Percentiles rank a stretch among this genome's conserved stretches.
Evolutionary conservation across 2,888 invertebrate genomes (phyloP).

Genomic region (Apocheima hispidaria): DNA sequence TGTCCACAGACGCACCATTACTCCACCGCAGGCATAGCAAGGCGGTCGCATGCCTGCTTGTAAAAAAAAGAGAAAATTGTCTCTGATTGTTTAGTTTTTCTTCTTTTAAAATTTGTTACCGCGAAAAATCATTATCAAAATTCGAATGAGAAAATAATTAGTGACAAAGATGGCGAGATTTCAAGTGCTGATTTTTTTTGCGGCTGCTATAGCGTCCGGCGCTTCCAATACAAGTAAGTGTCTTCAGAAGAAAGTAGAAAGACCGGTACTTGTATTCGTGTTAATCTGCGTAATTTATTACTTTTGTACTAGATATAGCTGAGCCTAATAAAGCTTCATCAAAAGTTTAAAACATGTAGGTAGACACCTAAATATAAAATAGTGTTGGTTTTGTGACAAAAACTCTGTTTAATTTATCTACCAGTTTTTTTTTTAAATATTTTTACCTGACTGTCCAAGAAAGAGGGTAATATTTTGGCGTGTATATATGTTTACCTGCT

Average conservation of each 20-base stretch:
- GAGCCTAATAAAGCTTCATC: constrained; percentile 1
- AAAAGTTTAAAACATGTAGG: background rate
- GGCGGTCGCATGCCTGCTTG: constrained; percentile 61
- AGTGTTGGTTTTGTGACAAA: background rate
- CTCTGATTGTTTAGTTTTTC: constrained; percentile 1
- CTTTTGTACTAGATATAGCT: constrained; percentile 1
- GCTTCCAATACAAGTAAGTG: constrained; percentile 79
- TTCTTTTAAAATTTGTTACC: constrained; percentile 13
- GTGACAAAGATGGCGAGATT: constrained; percentile 63
- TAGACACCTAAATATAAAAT: background rate
- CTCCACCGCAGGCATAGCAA: constrained; percentile 64
- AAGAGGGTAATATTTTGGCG: too few relatives aligned
- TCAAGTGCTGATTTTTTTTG: constrained; percentile 67
- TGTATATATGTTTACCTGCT: too few relatives aligned
- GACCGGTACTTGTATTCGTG: constrained; percentile 57
- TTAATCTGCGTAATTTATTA: constrained; percentile 47
- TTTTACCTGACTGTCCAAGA: too few relatives aligned
- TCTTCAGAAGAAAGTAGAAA: constrained; percentile 71
- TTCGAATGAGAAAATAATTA: constrained; percentile 32
- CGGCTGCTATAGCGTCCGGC: constrained; percentile 65
- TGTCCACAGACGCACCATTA: constrained; percentile 62
- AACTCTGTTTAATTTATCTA: too few relatives aligned
- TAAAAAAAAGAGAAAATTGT: constrained; percentile 41
- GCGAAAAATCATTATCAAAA: constrained; percentile 12
- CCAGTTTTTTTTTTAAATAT: too few relatives aligned